Conservation (phyloP, 2,113 vertebrate species). For the Pluvialis apricaria region DNA sequence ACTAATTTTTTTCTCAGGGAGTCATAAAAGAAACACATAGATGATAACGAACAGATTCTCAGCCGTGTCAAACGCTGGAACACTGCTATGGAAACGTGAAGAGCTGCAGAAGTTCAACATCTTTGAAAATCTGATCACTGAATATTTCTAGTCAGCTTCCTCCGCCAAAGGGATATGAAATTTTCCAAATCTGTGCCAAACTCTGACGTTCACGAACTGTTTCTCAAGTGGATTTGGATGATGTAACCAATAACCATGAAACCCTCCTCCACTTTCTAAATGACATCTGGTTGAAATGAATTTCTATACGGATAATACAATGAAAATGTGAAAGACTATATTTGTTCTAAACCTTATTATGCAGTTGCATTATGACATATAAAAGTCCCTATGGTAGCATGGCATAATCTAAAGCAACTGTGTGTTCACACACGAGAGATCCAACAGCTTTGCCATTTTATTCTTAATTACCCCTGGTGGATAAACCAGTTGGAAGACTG, state of each 20-base stretch:
- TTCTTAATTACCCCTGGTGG: background rate
- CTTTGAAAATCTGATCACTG: background rate
- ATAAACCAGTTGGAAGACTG: background rate
- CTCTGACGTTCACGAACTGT: background rate
- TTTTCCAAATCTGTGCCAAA: constrained; percentile 9
- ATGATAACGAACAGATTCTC: background rate
- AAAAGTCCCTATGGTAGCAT: background rate
- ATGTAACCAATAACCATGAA: constrained; percentile 10
- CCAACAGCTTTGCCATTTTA: background rate
- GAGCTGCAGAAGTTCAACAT: background rate
- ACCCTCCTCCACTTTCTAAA: background rate
- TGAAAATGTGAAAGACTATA: background rate
- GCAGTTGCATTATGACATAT: background rate
- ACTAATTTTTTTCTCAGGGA: background rate
- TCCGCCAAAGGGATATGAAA: background rate
- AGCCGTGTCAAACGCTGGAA: background rate
- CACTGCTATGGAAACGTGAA: background rate
- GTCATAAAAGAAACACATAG: background rate
- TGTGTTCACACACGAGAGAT: fast-evolving
- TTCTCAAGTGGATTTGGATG: constrained; percentile 4
- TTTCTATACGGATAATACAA: background rate
- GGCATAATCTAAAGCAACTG: background rate
- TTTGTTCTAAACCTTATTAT: background rate
- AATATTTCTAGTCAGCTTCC: background rate
- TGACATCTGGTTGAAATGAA: background rate